Conservation (phyloP, 2,113 vertebrate genomes). For the Notarius lentiginosus region DNA sequence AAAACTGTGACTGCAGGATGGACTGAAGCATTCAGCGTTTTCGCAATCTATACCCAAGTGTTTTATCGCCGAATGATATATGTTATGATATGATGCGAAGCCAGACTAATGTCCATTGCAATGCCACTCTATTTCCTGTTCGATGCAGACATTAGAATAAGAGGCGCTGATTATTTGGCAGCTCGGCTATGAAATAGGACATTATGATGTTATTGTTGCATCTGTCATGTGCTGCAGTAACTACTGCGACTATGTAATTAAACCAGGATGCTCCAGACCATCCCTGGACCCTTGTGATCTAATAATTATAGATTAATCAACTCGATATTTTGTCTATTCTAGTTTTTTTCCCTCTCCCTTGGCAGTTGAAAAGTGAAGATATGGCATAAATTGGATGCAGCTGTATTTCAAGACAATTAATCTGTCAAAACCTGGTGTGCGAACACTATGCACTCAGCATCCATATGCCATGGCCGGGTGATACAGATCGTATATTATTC, state of each 20-base stretch:
- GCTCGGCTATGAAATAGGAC: constrained; percentile 43
- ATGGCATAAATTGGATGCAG: constrained; percentile 59
- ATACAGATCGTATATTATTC: constrained; percentile 60
- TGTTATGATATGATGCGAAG: neutral
- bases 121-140: neutral
- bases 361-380: constrained; percentile 55
- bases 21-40: neutral
- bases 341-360: constrained; percentile 11
- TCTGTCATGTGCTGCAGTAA: constrained; percentile 52
- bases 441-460: constrained; percentile 49
- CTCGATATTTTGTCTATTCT: constrained; percentile 52
- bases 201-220: constrained; percentile 55
- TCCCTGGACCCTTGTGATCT: constrained; percentile 56
- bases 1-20: constrained; percentile 7
- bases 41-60: neutral
- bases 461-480: constrained; percentile 60
- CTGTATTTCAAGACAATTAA: constrained; percentile 64
- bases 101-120: neutral
- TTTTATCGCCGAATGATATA: neutral
- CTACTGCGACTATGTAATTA: constrained; percentile 53
- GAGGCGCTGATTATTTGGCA: constrained; percentile 52
- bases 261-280: constrained; percentile 45
- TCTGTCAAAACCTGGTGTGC: constrained; percentile 56
- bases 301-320: constrained; percentile 64
- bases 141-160: constrained; percentile 26